Evolutionary conservation across 2,113 vertebrate genomes (phyloP).

Genomic region (Malurus melanocephalus): DNA sequence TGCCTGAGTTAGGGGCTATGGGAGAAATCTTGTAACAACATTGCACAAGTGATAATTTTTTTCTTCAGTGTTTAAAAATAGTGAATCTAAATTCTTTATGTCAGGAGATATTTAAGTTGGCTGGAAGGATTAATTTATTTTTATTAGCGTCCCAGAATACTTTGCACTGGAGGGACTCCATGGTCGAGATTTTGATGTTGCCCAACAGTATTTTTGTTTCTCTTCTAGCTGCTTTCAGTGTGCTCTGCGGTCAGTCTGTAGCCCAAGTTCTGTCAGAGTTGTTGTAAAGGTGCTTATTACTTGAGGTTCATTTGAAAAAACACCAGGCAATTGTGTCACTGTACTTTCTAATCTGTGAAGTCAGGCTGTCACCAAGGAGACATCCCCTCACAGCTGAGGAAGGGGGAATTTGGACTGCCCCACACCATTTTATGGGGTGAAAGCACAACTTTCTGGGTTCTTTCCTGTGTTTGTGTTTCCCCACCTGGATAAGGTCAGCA

Average conservation of each 20-base stretch:
- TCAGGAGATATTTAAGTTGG: constrained; percentile 43
- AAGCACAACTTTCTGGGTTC: background rate
- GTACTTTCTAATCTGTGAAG: background rate
- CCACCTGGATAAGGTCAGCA: background rate
- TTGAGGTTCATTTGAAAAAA: background rate
- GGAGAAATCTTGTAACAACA: constrained; percentile 46
- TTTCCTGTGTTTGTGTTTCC: background rate
- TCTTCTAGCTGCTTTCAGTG: background rate
- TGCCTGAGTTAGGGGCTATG: background rate
- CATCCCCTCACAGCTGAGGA: background rate
- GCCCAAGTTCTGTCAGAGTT: background rate
- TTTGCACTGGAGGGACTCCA: background rate
- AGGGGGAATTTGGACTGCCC: background rate
- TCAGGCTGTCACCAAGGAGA: background rate
- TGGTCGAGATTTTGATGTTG: background rate
- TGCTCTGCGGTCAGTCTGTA: background rate
- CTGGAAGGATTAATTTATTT: constrained; percentile 37
- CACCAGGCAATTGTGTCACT: background rate
- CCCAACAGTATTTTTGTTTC: background rate
- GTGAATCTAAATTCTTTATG: constrained; percentile 41
- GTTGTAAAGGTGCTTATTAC: background rate
- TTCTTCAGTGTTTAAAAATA: constrained; percentile 48
- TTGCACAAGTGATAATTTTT: constrained; percentile 8
- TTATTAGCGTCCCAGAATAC: constrained; percentile 18
- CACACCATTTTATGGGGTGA: background rate